Base-by-base conservation (phyloP, 1,140 invertebrate genomes). In the Hyles vespertilio region DNA sequence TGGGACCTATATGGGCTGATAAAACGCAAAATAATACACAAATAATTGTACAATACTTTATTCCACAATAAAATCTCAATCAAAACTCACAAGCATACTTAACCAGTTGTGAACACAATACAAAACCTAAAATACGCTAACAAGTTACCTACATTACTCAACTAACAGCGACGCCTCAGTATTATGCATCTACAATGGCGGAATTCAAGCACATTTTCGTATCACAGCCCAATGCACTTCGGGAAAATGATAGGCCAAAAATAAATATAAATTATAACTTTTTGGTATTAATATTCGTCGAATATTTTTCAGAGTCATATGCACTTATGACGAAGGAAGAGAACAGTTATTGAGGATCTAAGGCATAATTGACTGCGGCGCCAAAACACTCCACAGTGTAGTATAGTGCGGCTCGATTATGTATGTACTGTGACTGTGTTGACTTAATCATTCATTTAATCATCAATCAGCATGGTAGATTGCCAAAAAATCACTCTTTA, bases 11-110 rank as follows among this genome's bases (percentile, higher is more conserved):
- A 40, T 5, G 4, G 4, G 4, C 8, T 40, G 4, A 40, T 33
- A 33, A n/a, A 34, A 32, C 10, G 32, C 55, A 59, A 62, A 72
- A 75, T 61, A 67, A 72, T 65, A 66, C 60, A 56, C 12, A 8
- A 45, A n/a, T 51, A 61, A 63, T 77, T 72, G 65, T 81, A 76
- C 69, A 84, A 74, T 81, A 79, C 55, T 77, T 83, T 87, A 85
- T 80, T 83, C 73, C 73, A 79, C 72, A 79, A 79, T 80, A 83
- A 84, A 87, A 84, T 79, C 71, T 71, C 77, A 84, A 78, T 86
- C 83, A 82, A 85, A 85, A 85, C 77, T 77, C 80, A 66, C 69
- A 79, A 78, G 72, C 81, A 84, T 81, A 65, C 81, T 71, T 76
- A 81, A 77, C 61, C 65, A 76, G 67, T 69, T 73, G 65, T 73